Evolutionary conservation across 2,797 vertebrate genomes (phyloP).

Genomic region (Ptychadena robeensis): DNA sequence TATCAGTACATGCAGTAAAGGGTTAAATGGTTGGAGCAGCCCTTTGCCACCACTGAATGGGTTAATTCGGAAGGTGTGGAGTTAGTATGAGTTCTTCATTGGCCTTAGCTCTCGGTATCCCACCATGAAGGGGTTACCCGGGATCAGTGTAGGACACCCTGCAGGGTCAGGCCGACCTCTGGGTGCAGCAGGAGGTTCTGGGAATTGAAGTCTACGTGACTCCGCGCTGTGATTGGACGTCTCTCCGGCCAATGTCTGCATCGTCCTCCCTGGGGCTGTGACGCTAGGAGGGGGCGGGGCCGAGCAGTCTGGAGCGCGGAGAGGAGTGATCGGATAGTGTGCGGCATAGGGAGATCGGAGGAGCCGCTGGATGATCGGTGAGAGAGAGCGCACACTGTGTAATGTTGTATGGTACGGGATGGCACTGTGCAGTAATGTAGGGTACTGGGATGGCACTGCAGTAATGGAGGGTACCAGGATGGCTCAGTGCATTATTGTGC

Average conservation of each 20-base stretch:
- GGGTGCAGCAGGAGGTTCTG: not conserved
- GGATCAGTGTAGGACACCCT: not conserved
- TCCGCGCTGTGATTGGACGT: not conserved
- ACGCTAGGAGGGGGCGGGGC: not conserved
- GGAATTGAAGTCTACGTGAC: not conserved
- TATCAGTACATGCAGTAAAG: not conserved
- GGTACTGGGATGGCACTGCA: not conserved
- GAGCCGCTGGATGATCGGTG: not conserved
- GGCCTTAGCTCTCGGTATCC: too few relatives aligned
- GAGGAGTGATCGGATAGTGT: not conserved
- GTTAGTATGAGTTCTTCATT: too few relatives aligned
- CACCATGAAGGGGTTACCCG: conserved; percentile 7
- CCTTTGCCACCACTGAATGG: not conserved
- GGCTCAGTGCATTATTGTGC: not conserved
- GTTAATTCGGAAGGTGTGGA: too few relatives aligned
- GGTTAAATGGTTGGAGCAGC: not conserved
- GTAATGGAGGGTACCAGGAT: not conserved
- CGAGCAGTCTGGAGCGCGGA: not conserved
- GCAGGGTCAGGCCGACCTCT: conserved; percentile 8
- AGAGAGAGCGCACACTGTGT: too few relatives aligned
- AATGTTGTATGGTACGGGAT: not conserved
- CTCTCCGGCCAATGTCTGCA: not conserved
- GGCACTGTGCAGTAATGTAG: not conserved
- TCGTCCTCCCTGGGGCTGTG: not conserved
- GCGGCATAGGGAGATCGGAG: conserved; percentile 11